Evolutionary conservation across 2,888 invertebrate genomes (phyloP).

Genomic region (Palloptera scutellata): DNA sequence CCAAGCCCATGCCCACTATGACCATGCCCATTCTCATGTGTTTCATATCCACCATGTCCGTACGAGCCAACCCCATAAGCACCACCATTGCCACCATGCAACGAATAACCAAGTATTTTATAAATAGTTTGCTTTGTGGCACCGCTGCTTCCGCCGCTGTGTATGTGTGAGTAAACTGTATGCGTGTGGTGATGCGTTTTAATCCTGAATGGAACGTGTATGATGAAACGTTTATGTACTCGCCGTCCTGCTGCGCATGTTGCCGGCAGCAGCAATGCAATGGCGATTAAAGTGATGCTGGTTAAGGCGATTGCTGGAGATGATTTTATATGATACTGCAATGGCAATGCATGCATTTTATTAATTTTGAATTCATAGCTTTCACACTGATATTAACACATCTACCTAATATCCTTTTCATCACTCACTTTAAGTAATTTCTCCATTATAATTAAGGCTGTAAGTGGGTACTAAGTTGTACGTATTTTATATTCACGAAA

Average conservation of each 20-base stretch:
- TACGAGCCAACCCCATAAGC: no score
- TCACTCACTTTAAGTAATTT: no score
- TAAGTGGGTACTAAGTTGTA: no score
- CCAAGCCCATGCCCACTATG: slow-evolving; percentile 7
- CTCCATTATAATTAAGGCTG: no score
- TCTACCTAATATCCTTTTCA: no score
- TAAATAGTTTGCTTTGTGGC: slow-evolving; percentile 60
- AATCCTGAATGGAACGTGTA: slow-evolving; percentile 80
- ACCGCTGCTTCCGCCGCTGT: slow-evolving; percentile 68
- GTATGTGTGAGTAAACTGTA: slow-evolving; percentile 76
- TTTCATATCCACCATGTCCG: slow-evolving; percentile 64
- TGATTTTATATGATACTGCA: no score
- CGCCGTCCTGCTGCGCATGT: slow-evolving; percentile 65
- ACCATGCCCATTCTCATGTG: slow-evolving; percentile 64
- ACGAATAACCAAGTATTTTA: slow-evolving; percentile 62
- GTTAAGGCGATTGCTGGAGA: no score
- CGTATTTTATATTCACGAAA: no score
- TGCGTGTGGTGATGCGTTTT: slow-evolving; percentile 79
- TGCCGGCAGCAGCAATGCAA: slow-evolving; percentile 9
- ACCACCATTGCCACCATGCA: slow-evolving; percentile 37
- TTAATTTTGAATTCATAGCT: no score
- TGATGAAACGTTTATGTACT: slow-evolving; percentile 75
- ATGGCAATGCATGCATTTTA: no score
- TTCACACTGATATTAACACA: no score
- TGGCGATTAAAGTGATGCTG: not conserved